phyloP scores from a whole-genome alignment of 2,888 invertebrate species.

The Drosophila acutilabella region DNA sequence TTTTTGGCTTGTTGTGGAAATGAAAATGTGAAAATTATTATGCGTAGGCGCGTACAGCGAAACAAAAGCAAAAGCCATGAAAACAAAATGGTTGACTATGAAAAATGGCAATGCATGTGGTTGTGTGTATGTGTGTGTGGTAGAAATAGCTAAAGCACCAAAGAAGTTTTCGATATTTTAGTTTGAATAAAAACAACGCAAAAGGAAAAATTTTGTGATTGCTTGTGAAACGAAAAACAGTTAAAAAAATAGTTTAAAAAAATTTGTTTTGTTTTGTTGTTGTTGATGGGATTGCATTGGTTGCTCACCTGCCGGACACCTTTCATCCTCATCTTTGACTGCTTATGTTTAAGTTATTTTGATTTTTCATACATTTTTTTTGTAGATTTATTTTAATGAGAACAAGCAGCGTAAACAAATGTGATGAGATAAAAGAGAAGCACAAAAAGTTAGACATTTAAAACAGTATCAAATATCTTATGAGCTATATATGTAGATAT shows the following conservation, averaged over 20 bases:
- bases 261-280: slow-evolving; percentile 32
- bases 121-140: slow-evolving; percentile 20
- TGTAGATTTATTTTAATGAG: slow-evolving; percentile 36
- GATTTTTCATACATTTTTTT: slow-evolving; percentile 18
- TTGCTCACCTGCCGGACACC: slow-evolving; percentile 89
- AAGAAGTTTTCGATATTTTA: slow-evolving; percentile 45
- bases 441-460: slow-evolving; percentile 65
- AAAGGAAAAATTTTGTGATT: slow-evolving; percentile 26
- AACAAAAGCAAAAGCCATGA: slow-evolving; percentile 41
- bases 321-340: slow-evolving; percentile 89
- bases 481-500: slow-evolving; percentile 22
- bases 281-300: slow-evolving; percentile 62
- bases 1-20: slow-evolving; percentile 43
- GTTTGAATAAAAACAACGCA: slow-evolving; percentile 24
- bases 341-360: slow-evolving; percentile 84
- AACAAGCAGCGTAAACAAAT: slow-evolving; percentile 68
- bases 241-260: too few relatives aligned
- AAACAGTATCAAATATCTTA: slow-evolving; percentile 36
- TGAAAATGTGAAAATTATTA: slow-evolving; percentile 72
- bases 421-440: slow-evolving; percentile 60
- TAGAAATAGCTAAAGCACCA: slow-evolving; percentile 55
- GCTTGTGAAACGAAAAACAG: slow-evolving; percentile 44
- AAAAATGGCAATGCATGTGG: slow-evolving; percentile 37
- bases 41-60: slow-evolving; percentile 66
- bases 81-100: slow-evolving; percentile 65